These are phyloP conservation scores for Cricetomys ansorgei DNA, from an alignment of 2,113 vertebrate genomes.

Conservation along the genomic window DNA sequence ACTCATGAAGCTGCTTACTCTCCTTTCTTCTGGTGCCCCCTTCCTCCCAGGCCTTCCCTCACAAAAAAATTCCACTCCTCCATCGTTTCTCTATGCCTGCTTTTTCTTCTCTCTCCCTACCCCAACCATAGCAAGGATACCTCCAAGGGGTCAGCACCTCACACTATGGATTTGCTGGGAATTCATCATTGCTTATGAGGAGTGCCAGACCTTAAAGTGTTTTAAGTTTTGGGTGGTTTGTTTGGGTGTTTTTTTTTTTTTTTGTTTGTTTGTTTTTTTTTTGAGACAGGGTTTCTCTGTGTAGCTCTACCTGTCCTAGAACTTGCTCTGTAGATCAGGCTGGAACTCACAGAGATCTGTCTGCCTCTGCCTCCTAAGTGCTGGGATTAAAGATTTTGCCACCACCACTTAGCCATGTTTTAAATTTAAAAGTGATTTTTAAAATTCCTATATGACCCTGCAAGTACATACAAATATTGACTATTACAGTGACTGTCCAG, in stretches of 20 bases:
- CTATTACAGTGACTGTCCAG: not conserved
- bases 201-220: not conserved
- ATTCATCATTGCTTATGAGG: not conserved
- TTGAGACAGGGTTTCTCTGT: too few relatives aligned
- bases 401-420: too few relatives aligned
- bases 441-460: not conserved
- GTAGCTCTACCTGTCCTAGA: too few relatives aligned
- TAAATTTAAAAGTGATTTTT: not conserved
- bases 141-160: not conserved
- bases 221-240: too few relatives aligned
- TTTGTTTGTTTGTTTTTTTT: too few relatives aligned
- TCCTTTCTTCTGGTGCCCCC: not conserved
- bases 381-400: too few relatives aligned
- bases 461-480: not conserved
- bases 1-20: not conserved
- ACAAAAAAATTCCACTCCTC: not conserved
- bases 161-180: not conserved
- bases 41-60: not conserved
- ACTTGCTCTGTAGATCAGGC: too few relatives aligned
- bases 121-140: not conserved
- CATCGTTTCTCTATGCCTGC: not conserved
- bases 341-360: too few relatives aligned
- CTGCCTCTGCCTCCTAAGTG: too few relatives aligned
- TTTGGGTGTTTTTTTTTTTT: too few relatives aligned
- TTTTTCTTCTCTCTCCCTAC: too few relatives aligned